phyloP scores from a whole-genome alignment of 2,113 vertebrate species.

The Psammodynastes pulverulentus region DNA sequence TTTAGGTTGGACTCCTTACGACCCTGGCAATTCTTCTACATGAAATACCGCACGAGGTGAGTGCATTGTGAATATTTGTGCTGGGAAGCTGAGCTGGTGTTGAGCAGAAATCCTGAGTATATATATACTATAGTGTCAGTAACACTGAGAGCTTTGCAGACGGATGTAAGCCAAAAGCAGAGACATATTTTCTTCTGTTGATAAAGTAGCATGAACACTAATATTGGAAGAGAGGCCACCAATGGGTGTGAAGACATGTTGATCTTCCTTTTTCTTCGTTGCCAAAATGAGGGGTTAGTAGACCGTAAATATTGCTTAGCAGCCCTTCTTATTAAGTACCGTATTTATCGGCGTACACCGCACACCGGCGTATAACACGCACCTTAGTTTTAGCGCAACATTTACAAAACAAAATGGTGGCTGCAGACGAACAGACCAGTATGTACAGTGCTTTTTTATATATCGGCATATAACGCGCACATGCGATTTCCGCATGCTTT shows the following conservation, averaged over 20 bases:
- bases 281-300: background rate
- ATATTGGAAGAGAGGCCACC: background rate
- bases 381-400: no score
- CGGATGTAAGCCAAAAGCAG: background rate
- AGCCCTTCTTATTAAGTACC: background rate
- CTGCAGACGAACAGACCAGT: no score
- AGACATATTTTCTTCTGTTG: background rate
- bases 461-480: no score
- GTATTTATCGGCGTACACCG: no score
- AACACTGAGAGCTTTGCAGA: background rate
- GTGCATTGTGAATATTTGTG: conserved; percentile 37
- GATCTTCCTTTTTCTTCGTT: background rate
- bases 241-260: background rate
- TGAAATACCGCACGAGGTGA: conserved; percentile 97
- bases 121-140: background rate
- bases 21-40: conserved; percentile 95
- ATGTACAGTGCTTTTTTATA: no score
- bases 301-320: background rate
- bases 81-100: background rate
- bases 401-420: no score
- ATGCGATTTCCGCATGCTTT: no score
- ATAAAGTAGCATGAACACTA: background rate
- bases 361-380: no score
- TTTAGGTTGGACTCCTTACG: conserved; percentile 90
- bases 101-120: background rate